Evolutionary conservation across 1,140 invertebrate species (phyloP), one percentile per base, ranked within the genome.

Genomic region (Mycetomoellerius zeteki): DNA sequence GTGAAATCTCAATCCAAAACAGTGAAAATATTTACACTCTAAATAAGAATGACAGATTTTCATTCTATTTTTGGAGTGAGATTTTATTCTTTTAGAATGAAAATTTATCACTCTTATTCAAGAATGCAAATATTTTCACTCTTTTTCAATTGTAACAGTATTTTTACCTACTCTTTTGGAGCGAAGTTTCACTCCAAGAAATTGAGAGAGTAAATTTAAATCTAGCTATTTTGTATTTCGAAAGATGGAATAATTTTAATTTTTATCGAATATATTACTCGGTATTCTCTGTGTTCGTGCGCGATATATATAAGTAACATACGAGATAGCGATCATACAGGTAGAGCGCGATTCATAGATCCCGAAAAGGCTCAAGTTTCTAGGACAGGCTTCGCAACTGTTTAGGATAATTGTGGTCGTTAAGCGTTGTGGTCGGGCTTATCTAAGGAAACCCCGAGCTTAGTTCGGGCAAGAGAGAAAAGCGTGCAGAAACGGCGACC

Each of bases 351-450:
- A 90, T 81, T 85, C 75, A 52, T 24, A 47, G 58, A 56, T 60
- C 27, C 14, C 50, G 56, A 81, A 86, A 88, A 90, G 86, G 71
- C 73, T 81, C 64, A 33, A 86, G 76, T 86, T 67, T 81, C 65
- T 33, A 21, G 33, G 14, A 37, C 71, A 33, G 30, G 56, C 52
- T 89, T 81, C 80, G 85, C 54, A 54, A 91, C 84, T 90, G 78
- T 91, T 91, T 88, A 90, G 90, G 84, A 88, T 90, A 91, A 91
- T 81, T 88, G 56, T 85, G 56, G 69, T 86, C 89, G 81, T 91
- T 91, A 91, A 84, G 54, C 84, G 84, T 88, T 72, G 72, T 73
- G 54, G 64, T 58, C 47, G 14, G 65, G 84, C 90, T 91, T 91
- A 91, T 91, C 89, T 90, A 88, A 90, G 84, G 89, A 85, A 89